Evolutionary conservation across 2,888 invertebrate genomes (phyloP).

Genomic region (Cryptosula pallasiana): DNA sequence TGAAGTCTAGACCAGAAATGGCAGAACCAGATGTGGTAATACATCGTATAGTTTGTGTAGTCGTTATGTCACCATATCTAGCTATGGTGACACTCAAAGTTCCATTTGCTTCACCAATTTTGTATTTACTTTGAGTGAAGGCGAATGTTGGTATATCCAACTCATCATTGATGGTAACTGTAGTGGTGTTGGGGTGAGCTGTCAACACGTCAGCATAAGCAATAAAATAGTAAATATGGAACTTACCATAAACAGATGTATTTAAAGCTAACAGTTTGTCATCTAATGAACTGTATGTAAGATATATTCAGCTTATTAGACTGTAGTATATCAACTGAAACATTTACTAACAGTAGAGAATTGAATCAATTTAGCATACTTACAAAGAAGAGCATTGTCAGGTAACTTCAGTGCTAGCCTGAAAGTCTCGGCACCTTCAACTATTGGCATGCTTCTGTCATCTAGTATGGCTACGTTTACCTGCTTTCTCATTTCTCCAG

Average conservation of each 20-base stretch:
- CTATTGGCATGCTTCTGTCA: constrained; percentile 45
- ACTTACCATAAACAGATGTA: too few relatives aligned
- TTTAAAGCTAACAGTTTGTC: too few relatives aligned
- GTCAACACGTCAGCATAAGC: neutral
- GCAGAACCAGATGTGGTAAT: neutral
- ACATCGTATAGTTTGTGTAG: constrained; percentile 1
- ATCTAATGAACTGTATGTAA: too few relatives aligned
- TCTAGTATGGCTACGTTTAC: constrained; percentile 47
- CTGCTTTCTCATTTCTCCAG: constrained; percentile 45
- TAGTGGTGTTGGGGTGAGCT: constrained; percentile 35
- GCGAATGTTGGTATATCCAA: constrained; percentile 43
- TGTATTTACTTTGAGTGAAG: constrained; percentile 41
- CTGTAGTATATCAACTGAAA: too few relatives aligned
- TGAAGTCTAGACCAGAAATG: neutral
- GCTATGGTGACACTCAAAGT: constrained; percentile 31
- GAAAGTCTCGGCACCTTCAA: constrained; percentile 51
- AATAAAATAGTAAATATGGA: too few relatives aligned
- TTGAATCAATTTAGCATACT: too few relatives aligned
- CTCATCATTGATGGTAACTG: constrained; percentile 31
- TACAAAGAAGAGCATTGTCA: constrained; percentile 42
- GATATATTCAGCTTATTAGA: too few relatives aligned
- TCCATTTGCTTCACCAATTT: constrained; percentile 44
- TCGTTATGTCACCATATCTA: neutral
- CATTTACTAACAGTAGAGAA: too few relatives aligned
- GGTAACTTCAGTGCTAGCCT: constrained; percentile 47